Evolutionary conservation across 2,113 vertebrate species (phyloP), one percentile per base, ranked within the genome.

Genomic region (Amphiprion ocellaris): DNA sequence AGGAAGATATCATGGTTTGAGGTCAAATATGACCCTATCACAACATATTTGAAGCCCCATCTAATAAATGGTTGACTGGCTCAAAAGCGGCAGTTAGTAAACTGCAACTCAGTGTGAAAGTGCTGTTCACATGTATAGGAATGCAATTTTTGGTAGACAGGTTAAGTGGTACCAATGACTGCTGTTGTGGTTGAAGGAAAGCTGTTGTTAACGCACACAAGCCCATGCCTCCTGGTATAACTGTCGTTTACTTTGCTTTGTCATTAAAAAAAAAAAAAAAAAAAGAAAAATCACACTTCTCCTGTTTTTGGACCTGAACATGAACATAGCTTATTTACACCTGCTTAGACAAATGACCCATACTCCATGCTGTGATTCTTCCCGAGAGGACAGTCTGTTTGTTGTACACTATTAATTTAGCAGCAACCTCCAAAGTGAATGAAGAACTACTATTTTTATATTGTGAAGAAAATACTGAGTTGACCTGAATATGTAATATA

Each of bases 331-430:
- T 68, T 44, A 59, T 81, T 53, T 81, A 60, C 52, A 55, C 47
- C 54, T 69, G 21, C 23, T 67, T 72, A 0, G 71, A 65, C 16
- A 83, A 87, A 66, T 16, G 10, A 70, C 12, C 16, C 30, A 44
- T 21, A 33, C 28, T 69, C 30, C 26, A 26, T 26, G 26, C 26
- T 26, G 19, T 52, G 21, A 77, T 66, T 66, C 39, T 17, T 67
- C 49, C 60, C 7, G 1, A 50, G 50, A 73, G 33, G 49, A 53
- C 33, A 17, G 23, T 15, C 10, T 62, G 28, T 73, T 71, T 28
- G 30, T 79, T 72, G 71, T 62, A 52, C n/a, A 17, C 41, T 24
- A n/a, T 78, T 49, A 47, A 53, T 74, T 69, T n/a, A 61, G 59
- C 52, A 66, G 49, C 39, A 50, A 54, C 12, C n/a, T 15, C 19